A percentile compares a stretch with the other conserved stretches of the same genome.
phyloP scores from a whole-genome alignment of 2,113 vertebrate genomes.

The Speoplatyrhinus poulsoni region DNA sequence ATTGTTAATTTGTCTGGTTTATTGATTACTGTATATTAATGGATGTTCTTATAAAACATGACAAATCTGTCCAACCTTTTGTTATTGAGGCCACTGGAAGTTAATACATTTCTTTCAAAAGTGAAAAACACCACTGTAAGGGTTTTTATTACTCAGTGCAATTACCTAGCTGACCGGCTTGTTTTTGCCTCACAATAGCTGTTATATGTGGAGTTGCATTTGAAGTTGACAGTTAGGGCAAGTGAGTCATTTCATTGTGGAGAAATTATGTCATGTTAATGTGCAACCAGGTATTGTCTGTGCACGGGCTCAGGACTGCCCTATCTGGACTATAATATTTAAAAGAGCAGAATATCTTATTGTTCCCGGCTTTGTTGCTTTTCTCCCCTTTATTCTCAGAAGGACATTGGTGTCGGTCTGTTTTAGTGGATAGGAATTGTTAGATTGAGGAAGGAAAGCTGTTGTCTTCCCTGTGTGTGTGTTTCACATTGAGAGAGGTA shows the following conservation, averaged over 20 bases:
- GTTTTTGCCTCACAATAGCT: constrained; percentile 1
- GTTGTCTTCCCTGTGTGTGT: constrained; percentile 2
- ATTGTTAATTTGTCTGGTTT: neutral
- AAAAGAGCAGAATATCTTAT: constrained; percentile 20
- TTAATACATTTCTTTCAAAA: neutral
- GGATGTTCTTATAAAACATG: neutral
- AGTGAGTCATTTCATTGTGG: constrained; percentile 55
- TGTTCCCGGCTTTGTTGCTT: constrained; percentile 46
- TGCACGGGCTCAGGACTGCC: constrained; percentile 13
- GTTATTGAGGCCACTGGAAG: neutral
- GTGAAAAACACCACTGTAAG: neutral
- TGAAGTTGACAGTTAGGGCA: constrained; percentile 50
- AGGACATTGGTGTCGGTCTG: constrained; percentile 2
- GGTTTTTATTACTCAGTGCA: constrained; percentile 31
- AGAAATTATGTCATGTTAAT: constrained; percentile 63
- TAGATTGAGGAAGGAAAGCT: constrained; percentile 20
- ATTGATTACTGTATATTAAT: constrained; percentile 21
- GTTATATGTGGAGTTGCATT: constrained; percentile 23
- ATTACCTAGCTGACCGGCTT: constrained; percentile 2
- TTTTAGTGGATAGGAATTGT: constrained; percentile 29
- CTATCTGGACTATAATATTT: constrained; percentile 35
- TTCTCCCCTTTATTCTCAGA: constrained; percentile 44
- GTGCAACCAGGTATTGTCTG: constrained; percentile 46
- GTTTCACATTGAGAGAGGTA: neutral
- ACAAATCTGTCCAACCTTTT: constrained; percentile 1